These are phyloP conservation scores for Eolophus roseicapilla DNA, from an alignment of 2,113 vertebrate genomes.

Conservation along the genomic window DNA sequence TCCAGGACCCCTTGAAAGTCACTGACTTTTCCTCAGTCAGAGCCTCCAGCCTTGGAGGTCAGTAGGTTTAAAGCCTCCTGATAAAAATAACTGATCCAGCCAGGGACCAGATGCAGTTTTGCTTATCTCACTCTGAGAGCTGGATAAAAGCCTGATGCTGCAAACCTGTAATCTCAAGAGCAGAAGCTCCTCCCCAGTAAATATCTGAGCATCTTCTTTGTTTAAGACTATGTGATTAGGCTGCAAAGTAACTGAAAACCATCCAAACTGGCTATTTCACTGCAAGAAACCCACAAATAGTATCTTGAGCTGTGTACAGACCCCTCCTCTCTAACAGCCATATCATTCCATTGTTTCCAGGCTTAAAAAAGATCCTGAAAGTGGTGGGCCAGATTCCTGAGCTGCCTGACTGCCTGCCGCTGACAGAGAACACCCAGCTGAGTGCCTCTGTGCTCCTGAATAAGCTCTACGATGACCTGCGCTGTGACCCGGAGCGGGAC, in stretches of 20 bases:
- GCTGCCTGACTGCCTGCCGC: conserved; percentile 86
- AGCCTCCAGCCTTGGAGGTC: background rate
- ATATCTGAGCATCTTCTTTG: background rate
- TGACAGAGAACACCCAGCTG: conserved; percentile 93
- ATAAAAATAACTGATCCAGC: background rate
- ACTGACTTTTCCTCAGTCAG: background rate
- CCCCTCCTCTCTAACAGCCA: background rate
- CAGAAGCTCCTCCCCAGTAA: background rate
- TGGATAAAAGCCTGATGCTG: background rate
- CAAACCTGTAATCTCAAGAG: background rate
- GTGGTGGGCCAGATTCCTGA: conserved; percentile 92
- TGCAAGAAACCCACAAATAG: background rate
- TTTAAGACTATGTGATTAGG: background rate
- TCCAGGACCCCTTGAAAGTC: background rate
- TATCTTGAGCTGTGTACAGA: background rate
- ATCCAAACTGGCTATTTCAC: background rate
- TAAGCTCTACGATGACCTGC: conserved; percentile 91
- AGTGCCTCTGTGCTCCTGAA: conserved; percentile 91
- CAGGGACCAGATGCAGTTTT: background rate
- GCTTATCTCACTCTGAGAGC: background rate
- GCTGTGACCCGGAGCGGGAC: conserved; percentile 89
- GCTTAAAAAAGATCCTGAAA: conserved; percentile 94
- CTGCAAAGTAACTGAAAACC: background rate
- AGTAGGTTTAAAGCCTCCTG: background rate
- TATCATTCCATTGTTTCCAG: conserved; percentile 59